Evolutionary conservation across 2,113 vertebrate species (phyloP), one percentile per base, ranked within the genome.

Genomic region (Potamarius usumacintae): DNA sequence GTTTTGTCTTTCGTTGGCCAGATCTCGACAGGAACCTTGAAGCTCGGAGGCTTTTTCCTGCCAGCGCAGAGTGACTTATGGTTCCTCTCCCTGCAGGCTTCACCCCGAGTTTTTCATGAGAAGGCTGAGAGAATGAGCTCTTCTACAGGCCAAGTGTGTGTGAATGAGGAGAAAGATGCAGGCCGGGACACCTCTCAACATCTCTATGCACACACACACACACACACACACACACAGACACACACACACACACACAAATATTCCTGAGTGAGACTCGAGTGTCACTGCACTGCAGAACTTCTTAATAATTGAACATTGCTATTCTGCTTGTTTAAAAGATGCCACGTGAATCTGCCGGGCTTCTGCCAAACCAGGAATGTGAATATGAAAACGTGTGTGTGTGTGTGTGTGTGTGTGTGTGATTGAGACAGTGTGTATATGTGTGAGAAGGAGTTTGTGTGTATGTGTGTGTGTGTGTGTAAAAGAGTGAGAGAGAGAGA

Each of bases 221-320:
- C 8, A 85, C 84, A 78, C 63, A 83, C 62, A 53, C 82, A 83
- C 82, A 42, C 72, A 72, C 67, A 79, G 67, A 65, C 60, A 84
- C 52, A 48, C 52, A 60, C 72, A 72, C 67, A 72, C 67, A 79
- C 77, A 65, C 60, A 84, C 52, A 48, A 30, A 60, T 27, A 80
- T 10, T 34, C 53, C 25, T n/a, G 74, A 77, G 53, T 58, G 14
- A 71, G 62, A 57, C 30, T 50, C 34, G 18, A 82, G 84, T 65
- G 88, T 90, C 80, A 72, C 67, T 82, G 84, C 76, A 86, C 80
- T 81, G 85, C 55, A 48, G 55, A 87, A 84, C 63, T 84, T 77
- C 53, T 90, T 83, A 88, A 83, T 77, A 82, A 77, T 88, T 72
- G 82, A 90, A 84, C 50, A 81, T 67, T 34, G 52, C 80, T 88